phyloP scores from a whole-genome alignment of 2,797 vertebrate species.

The Helostoma temminkii region DNA sequence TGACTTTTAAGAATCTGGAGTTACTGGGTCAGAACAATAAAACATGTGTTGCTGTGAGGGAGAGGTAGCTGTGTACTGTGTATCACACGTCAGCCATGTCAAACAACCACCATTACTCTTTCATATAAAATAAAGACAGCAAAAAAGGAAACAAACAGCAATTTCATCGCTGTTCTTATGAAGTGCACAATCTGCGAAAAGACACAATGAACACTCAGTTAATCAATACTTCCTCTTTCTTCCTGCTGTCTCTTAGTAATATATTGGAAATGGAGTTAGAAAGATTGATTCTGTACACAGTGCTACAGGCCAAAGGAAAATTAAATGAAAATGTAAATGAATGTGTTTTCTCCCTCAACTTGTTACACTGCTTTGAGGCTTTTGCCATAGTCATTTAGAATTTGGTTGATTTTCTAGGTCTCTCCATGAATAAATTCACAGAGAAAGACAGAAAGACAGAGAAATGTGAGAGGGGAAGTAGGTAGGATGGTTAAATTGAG shows the following conservation, averaged over 20 bases:
- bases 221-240: constrained; percentile 84
- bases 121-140: constrained; percentile 71
- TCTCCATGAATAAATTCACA: constrained; percentile 57
- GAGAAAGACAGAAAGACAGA: constrained; percentile 16
- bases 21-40: constrained; percentile 22
- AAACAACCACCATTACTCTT: constrained; percentile 76
- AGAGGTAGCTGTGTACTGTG: constrained; percentile 59
- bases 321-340: constrained; percentile 89
- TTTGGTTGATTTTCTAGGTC: constrained; percentile 81
- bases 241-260: constrained; percentile 81
- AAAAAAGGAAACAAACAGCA: constrained; percentile 78
- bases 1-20: constrained; percentile 10
- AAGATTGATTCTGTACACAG: constrained; percentile 85
- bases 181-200: constrained; percentile 81
- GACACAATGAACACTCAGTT: constrained; percentile 82
- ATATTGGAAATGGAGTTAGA: constrained; percentile 88
- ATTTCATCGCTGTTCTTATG: constrained; percentile 80
- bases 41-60: constrained; percentile 14
- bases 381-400: constrained; percentile 68
- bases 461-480: neutral
- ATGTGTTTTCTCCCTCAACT: constrained; percentile 75
- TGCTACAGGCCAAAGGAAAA: constrained; percentile 83
- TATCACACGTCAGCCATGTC: constrained; percentile 71
- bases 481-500: constrained; percentile 33
- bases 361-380: constrained; percentile 71